Evolutionary conservation across 2,113 vertebrate species (phyloP), one percentile per base, ranked within the genome.

Genomic region (Entosphenus tridentatus): DNA sequence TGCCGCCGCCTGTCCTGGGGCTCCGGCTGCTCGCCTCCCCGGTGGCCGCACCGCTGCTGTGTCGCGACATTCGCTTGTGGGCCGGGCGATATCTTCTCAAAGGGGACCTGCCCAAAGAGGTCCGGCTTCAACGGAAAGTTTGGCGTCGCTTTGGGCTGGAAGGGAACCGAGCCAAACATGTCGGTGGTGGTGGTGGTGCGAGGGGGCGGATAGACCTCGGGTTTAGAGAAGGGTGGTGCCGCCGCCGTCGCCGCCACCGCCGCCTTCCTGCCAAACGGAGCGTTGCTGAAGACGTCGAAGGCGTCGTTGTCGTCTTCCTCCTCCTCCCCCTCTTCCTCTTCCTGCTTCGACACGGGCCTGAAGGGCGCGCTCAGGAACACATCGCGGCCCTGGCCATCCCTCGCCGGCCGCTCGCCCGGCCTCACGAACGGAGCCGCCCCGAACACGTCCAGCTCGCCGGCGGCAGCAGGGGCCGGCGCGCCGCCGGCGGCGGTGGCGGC

Each of bases 231-330:
- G 39, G 39, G 39, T 39, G 39, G 39, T 39, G 39, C 39, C 21
- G 3, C 21, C 21, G 21, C 3, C 3, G 21, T 3, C 21, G 21
- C 21, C 21, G 3, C 21, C 67, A 71, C 80, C 5, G 79, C 81
- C n/a, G 78, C 77, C 71, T 87, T 95, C 69, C 79, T 82, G 77
- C 69, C 84, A 74, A 98, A 98, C 1, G 92, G 93, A 1, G 92
- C 93, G 80, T 88, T 91, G 69, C 84, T 89, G 76, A 98, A 98
- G 4, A 98, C 90, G 11, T 96, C 91, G 0, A 87, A 84, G 4
- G 96, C 90, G 10, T 92, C 90, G 1, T 74, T 73, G 9, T 81
- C 77, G 9, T 77, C 71, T 56, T 84, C 1, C 76, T 73, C 75
- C 39, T 39, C 39, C 39, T 39, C 39, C 21, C 18, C 1, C 76